These are phyloP conservation scores for Lipotes vexillifer DNA, from an alignment of 2,113 vertebrate genomes.

Conservation along the genomic window DNA sequence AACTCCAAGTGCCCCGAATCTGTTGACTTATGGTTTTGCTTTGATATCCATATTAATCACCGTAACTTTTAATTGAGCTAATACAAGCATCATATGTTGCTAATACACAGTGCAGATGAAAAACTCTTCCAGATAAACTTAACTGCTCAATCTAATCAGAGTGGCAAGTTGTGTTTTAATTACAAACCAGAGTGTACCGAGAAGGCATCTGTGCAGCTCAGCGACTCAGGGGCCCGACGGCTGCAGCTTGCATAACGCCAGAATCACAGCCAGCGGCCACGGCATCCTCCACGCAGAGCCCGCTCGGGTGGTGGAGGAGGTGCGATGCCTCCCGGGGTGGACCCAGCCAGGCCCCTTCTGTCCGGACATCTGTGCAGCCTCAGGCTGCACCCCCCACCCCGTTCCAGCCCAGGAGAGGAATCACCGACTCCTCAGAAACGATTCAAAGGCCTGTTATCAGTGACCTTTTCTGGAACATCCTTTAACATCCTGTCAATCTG, in stretches of 20 bases:
- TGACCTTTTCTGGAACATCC: background rate
- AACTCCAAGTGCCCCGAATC: background rate
- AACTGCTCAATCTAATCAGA: slow-evolving; percentile 67
- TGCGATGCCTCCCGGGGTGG: fast-evolving
- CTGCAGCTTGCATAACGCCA: background rate
- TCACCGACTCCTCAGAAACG: background rate
- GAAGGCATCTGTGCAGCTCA: slow-evolving; percentile 38
- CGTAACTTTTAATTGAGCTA: slow-evolving; percentile 70
- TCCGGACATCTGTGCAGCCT: background rate
- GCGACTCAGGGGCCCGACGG: fast-evolving
- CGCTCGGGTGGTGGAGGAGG: fast-evolving
- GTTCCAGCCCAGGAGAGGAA: background rate
- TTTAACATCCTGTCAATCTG: background rate
- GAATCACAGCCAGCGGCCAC: background rate
- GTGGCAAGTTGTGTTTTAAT: slow-evolving; percentile 71
- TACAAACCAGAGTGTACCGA: slow-evolving; percentile 43
- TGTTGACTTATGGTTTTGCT: slow-evolving; percentile 56
- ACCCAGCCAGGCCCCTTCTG: background rate
- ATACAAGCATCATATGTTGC: slow-evolving; percentile 68
- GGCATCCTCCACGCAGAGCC: background rate
- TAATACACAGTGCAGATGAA: slow-evolving; percentile 65
- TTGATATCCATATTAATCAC: slow-evolving; percentile 71
- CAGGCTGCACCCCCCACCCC: background rate
- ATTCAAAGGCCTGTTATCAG: background rate
- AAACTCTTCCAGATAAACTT: slow-evolving; percentile 67